Evolutionary conservation across 35 echinoderm and acorn worm species (phyloP).

Genomic region (Chiridota heheva): DNA sequence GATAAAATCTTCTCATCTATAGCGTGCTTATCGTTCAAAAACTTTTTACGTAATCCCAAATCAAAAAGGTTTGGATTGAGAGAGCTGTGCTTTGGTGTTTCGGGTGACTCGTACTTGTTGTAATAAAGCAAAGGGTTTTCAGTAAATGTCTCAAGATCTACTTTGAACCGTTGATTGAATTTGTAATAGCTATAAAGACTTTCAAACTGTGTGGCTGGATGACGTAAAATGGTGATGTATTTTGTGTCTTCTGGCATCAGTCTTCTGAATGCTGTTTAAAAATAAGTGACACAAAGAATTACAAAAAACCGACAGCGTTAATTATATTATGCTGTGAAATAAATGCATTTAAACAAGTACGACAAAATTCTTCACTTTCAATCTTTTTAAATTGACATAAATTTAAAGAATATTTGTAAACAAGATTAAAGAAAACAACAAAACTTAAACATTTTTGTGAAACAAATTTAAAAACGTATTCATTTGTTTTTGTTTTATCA

Average conservation of each 20-base stretch:
- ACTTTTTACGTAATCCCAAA: constrained; percentile 30
- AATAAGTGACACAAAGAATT: no score
- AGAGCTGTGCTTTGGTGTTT: background rate
- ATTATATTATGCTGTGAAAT: no score
- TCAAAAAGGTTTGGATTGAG: constrained; percentile 58
- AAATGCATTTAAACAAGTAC: no score
- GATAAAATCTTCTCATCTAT: constrained; percentile 25
- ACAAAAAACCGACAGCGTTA: no score
- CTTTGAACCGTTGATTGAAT: constrained; percentile 4
- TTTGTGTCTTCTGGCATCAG: constrained; percentile 42
- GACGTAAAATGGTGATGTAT: constrained; percentile 37
- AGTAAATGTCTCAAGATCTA: background rate
- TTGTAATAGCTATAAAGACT: constrained; percentile 51
- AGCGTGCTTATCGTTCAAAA: background rate
- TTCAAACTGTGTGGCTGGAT: constrained; percentile 49
- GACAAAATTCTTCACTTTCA: no score
- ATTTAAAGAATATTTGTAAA: no score
- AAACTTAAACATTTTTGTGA: no score
- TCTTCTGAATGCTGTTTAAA: constrained; percentile 2
- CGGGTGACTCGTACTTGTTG: background rate
- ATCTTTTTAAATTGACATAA: no score
- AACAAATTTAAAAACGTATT: no score
- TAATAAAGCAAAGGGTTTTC: constrained; percentile 4
- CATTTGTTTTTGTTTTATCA: no score
- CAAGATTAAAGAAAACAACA: no score